phyloP scores from a whole-genome alignment of 2,888 invertebrate genomes.

The Gisinianus flammeolus region DNA sequence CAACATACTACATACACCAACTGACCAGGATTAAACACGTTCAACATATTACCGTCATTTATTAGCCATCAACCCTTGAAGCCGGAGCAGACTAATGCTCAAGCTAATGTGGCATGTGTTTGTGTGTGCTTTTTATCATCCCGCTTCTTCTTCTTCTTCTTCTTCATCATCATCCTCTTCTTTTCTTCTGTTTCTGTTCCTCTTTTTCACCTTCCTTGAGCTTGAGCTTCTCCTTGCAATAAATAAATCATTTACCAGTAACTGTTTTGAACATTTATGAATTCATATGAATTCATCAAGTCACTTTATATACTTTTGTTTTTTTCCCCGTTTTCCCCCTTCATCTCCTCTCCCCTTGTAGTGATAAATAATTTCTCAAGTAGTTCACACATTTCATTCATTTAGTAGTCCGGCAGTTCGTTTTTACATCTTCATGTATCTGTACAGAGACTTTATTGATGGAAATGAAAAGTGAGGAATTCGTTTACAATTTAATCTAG shows the following conservation, averaged over 20 bases:
- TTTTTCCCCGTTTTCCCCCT: too few species aligned
- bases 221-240: not conserved
- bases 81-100: not conserved
- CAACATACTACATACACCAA: not conserved
- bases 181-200: not conserved
- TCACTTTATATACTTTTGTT: too few species aligned
- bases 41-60: slow-evolving; percentile 22
- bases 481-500: too few species aligned
- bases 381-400: too few species aligned
- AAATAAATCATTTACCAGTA: not conserved
- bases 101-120: not conserved
- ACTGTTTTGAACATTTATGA: too few species aligned
- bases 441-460: too few species aligned
- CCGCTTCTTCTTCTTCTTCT: not conserved
- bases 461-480: too few species aligned
- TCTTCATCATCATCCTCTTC: not conserved
- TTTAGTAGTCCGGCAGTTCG: too few species aligned
- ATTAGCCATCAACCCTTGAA: slow-evolving; percentile 24
- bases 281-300: too few species aligned
- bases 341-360: too few species aligned
- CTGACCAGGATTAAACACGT: slow-evolving; percentile 22
- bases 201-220: not conserved
- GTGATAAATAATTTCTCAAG: too few species aligned
- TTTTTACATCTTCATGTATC: too few species aligned
- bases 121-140: not conserved